Evolutionary conservation across 2,888 invertebrate genomes (phyloP), one percentile per base, ranked within the genome.

Genomic region (Malacosoma neustria): DNA sequence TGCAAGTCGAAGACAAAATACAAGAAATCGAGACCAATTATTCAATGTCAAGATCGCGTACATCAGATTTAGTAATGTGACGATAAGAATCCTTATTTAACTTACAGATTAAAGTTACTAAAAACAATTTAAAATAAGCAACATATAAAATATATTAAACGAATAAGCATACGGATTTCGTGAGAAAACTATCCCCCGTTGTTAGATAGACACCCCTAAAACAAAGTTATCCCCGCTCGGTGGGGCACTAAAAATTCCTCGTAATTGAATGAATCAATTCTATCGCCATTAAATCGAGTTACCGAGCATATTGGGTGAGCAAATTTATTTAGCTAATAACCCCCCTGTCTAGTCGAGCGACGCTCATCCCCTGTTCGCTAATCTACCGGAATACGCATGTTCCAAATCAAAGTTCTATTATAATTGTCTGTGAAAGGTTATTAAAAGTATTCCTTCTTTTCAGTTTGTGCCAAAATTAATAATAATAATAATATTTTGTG

Each of bases 241-340:
- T 66, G 67, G 80, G 80, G 81, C 69, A 77, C 80, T 84, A 84
- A 85, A 85, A 85, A 84, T 84, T 84, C 81, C 81, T 73, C 74
- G 66, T 85, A 85, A 85, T 84, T 84, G 85, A 85, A 84, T 85
- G 84, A 85, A 82, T 85, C 84, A 82, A 84, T 85, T 82, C 84
- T 75, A 82, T 81, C 74, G 76, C 82, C 77, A 85, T 85, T 85
- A 84, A 85, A 85, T 85, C 84, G 79, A 84, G 82, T 85, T 85
- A 85, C 82, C 61, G 71, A 82, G 81, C 84, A 84, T 85, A 85
- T 85, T 85, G 85, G 72, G 74, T 66, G 82, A 72, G 77, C 82
- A 82, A 84, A 84, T 85, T 82, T 84, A 84, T 84, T 85, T 82
- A 82, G 73, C 81, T 85, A 84, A 85, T 84, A 84, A 74, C 71